Base-by-base conservation (phyloP, 30 jellyfish, hydroid and myxozoan genomes). In the Cassiopea andromeda region DNA sequence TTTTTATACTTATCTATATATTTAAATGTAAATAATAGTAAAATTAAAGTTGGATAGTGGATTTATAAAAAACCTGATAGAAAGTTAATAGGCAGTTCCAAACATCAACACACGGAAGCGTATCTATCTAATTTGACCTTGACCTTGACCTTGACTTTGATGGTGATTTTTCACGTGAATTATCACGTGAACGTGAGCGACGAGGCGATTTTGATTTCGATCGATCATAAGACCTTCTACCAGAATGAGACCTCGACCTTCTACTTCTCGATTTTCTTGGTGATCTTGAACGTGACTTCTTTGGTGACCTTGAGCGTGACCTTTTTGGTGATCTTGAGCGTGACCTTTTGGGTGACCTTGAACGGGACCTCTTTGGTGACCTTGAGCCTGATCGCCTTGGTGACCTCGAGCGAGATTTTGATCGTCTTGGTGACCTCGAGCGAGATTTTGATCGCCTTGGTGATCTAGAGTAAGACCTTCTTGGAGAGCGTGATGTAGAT, bases 401-500 rank as follows among this genome's bases (percentile, higher is more conserved):
- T 27, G 87, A 59, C 44, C 93, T 80, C 45, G 45, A 48, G 12
- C 64, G 87, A 2, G 94, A 87, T 58, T 66, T 77, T 16, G 91
- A 79, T 44, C 91, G 49, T 57, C 81, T 19, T n/a, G 82, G 82
- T 38, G 93, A 86, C 60, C 84, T 86, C 18, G 92, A 84, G 50
- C 85, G 69, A 12, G 83, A 75, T 44, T 66, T 70, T 1, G 85
- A 54, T 1, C 91, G 89, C 79, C 68, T 85, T 2, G 86, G 87
- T 12, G 94, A 87, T 44, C 90, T 67, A 1, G 96, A 88, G 44
- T 69, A 50, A 17, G 89, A 87, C 48, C 96, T 81, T 49, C 86
- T 66, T 17, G 87, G 91, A 15, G 96, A 88, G 27, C 87, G 64
- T 59, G 94, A 87, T 46, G 71, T 44, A 18, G 91, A 80, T 5